Percentiles rank a stretch among this genome's conserved stretches.
These are phyloP conservation scores for Cylas formicarius DNA, from an alignment of 1,140 invertebrate species.

Conservation along the genomic window DNA sequence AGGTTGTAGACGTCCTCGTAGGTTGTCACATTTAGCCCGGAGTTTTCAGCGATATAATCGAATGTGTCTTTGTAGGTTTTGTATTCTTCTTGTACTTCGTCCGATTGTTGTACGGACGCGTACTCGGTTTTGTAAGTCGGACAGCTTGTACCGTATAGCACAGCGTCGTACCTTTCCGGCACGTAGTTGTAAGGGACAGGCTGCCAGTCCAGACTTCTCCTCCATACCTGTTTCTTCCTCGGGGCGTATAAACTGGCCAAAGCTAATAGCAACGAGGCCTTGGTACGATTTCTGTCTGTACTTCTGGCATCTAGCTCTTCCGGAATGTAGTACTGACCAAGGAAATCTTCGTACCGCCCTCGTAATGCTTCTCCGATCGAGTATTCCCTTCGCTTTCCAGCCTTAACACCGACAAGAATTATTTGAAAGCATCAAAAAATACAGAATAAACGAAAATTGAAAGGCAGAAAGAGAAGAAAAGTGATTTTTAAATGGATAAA, in stretches of 20 bases:
- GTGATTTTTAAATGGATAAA: neutral
- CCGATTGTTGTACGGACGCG: slow-evolving; percentile 6
- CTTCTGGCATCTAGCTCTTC: slow-evolving; percentile 47
- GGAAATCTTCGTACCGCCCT: slow-evolving; percentile 52
- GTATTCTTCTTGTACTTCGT: slow-evolving; percentile 14
- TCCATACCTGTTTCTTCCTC: slow-evolving; percentile 42
- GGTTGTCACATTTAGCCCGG: slow-evolving; percentile 21
- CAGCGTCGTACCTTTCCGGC: slow-evolving; percentile 36
- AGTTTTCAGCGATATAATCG: slow-evolving; percentile 21
- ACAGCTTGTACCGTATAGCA: slow-evolving; percentile 22
- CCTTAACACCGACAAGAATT: slow-evolving; percentile 14
- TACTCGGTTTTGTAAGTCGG: slow-evolving; percentile 15
- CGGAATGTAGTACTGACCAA: slow-evolving; percentile 41
- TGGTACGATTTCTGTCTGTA: slow-evolving; percentile 48
- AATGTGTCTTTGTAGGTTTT: slow-evolving; percentile 13
- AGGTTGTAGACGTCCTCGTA: slow-evolving; percentile 19
- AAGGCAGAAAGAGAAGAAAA: neutral
- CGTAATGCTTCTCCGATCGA: slow-evolving; percentile 55
- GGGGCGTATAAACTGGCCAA: slow-evolving; percentile 51
- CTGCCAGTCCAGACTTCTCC: slow-evolving; percentile 57
- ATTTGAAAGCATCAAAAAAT: neutral
- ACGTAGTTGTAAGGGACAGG: slow-evolving; percentile 63
- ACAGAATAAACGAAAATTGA: neutral
- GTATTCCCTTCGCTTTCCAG: slow-evolving; percentile 45
- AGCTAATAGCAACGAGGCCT: slow-evolving; percentile 50